Base-by-base conservation (phyloP, 2,888 invertebrate species). In the Galeruca laticollis region DNA sequence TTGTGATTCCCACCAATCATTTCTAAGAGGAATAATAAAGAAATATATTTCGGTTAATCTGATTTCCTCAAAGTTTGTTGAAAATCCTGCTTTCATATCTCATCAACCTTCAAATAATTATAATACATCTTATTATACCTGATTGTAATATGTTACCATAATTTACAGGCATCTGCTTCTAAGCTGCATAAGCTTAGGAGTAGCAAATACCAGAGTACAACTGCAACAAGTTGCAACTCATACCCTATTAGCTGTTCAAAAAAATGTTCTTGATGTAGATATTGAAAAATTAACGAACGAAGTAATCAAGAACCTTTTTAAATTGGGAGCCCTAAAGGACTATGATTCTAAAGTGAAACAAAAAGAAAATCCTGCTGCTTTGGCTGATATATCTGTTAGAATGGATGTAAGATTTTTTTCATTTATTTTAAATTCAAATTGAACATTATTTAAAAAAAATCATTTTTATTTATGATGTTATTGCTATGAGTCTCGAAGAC, bases 211-310 rank as follows among this genome's bases (percentile, higher is more conserved):
- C 2, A 86, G 89, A 37, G 78, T 77, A 0, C 83, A 86, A 57
- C 83, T 94, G 21, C 86, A 88, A 59, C 81, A 84, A 2, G 84
- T 95, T 60, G 81, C 90, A n/a, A 82, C 82, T 2, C 84, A 85
- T 60, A 92, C 94, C 0, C 86, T 96, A 60, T 82, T 94, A 59
- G 87, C 89, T 1, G 88, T 91, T n/a, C 93, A 94, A 82, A 75
- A 66, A 15, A 79, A 84, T 5, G 84, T 84, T 72, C 78, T 87
- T 59, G 83, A 81, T 66, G 81, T 87, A 1, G 79, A 86, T 75
- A 74, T 87, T 1, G 87, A 87, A 71, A 78, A 81, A 72, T 72
- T 87, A 13, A 84, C 87, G 0, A 87, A 88, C 72, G 81, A 82
- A 68, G 84, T 86, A 5, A 84, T 90, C 60, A 80, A 79, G 31